Conservation (phyloP, 2,797 vertebrate genomes). For the Danio choprae region DNA sequence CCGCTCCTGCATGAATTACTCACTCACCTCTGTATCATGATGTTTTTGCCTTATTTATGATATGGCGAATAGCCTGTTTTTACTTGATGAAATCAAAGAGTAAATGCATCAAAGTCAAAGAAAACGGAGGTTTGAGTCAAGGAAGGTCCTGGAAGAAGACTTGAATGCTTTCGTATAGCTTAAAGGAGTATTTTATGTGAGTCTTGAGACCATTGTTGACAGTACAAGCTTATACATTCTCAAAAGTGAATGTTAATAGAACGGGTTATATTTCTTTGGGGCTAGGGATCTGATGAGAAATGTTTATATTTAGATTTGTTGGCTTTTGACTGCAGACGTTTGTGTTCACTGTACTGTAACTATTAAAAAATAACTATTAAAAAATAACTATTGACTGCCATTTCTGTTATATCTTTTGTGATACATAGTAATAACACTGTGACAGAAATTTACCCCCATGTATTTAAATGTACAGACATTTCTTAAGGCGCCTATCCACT, state of each 20-base stretch:
- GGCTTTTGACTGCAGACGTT: slow-evolving; percentile 1
- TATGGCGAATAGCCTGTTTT: slow-evolving; percentile 19
- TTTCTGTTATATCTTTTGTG: no score
- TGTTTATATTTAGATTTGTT: neutral
- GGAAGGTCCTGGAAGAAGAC: neutral
- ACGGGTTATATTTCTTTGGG: neutral
- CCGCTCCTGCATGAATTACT: slow-evolving; percentile 29
- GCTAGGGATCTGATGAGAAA: neutral
- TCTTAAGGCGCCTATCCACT: no score
- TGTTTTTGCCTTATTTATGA: slow-evolving; percentile 7
- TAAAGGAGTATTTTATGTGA: neutral
- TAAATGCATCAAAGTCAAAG: slow-evolving; percentile 31
- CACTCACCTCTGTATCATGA: slow-evolving; percentile 4
- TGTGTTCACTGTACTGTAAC: no score
- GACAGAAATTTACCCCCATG: no score
- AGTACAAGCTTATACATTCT: neutral
- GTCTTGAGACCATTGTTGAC: neutral
- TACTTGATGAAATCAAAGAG: slow-evolving; percentile 9
- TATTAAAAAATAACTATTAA: no score
- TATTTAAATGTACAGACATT: no score
- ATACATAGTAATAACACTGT: no score
- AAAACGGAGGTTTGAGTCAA: slow-evolving; percentile 4
- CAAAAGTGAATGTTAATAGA: neutral
- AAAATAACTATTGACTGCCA: no score
- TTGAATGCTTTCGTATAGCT: neutral